Percentiles rank a stretch among this genome's conserved stretches.
Conservation (phyloP, 2,113 vertebrate species). For the Hemichromis elongatus region DNA sequence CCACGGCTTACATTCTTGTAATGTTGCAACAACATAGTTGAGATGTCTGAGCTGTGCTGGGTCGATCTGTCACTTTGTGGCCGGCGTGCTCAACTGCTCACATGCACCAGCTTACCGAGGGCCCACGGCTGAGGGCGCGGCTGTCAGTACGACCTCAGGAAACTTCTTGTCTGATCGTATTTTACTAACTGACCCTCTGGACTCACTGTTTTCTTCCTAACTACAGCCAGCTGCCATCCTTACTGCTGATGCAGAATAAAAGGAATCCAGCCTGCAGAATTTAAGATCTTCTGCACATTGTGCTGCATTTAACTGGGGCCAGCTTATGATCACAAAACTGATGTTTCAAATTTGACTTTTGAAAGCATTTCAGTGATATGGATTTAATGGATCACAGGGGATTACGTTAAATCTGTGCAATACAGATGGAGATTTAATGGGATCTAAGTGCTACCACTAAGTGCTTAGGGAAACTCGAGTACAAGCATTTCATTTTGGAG, state of each 20-base stretch:
- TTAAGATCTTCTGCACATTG: background rate
- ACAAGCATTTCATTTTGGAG: background rate
- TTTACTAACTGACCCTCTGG: slow-evolving; percentile 41
- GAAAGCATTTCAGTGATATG: background rate
- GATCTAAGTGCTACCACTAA: background rate
- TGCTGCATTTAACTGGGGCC: background rate
- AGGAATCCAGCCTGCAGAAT: slow-evolving; percentile 59
- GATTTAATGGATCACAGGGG: background rate
- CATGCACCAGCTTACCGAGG: slow-evolving; percentile 4
- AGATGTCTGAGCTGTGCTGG: slow-evolving; percentile 40
- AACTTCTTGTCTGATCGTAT: slow-evolving; percentile 69
- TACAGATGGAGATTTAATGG: background rate
- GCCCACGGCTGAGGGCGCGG: slow-evolving; percentile 48
- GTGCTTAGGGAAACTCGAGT: background rate
- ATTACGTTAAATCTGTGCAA: background rate
- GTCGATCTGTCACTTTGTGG: slow-evolving; percentile 5
- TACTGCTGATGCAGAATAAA: slow-evolving; percentile 58
- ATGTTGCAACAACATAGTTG: slow-evolving; percentile 55
- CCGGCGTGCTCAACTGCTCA: background rate
- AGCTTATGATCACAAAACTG: background rate
- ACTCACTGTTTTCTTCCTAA: slow-evolving; percentile 44
- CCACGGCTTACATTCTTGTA: slow-evolving; percentile 47
- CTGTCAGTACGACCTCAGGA: slow-evolving; percentile 76
- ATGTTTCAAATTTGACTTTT: background rate
- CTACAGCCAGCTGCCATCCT: slow-evolving; percentile 71